Conservation (phyloP, 2,113 vertebrate species). For the Melanocharis versteri region DNA sequence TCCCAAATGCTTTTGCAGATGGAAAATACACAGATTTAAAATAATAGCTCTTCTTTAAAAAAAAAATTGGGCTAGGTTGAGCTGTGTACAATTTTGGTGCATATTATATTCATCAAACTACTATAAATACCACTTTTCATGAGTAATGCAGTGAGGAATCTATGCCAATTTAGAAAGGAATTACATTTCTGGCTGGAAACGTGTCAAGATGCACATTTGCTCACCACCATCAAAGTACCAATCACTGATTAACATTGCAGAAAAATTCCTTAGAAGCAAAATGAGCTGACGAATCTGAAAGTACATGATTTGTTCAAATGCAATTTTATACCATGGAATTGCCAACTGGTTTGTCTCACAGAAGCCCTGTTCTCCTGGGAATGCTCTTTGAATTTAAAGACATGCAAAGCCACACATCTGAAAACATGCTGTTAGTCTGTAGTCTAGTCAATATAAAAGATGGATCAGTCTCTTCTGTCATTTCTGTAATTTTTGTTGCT, state of each 20-base stretch:
- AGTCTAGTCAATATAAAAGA: neutral
- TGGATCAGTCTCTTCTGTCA: neutral
- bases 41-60: neutral
- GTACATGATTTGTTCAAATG: neutral
- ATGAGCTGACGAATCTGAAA: neutral
- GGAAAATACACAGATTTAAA: neutral
- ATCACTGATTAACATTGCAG: neutral
- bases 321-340: neutral
- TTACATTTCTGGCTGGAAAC: slow-evolving; percentile 10
- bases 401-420: neutral
- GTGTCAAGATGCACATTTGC: neutral
- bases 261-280: neutral
- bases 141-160: neutral
- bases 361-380: neutral
- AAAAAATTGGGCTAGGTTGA: neutral
- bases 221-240: neutral
- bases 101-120: neutral
- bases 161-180: neutral
- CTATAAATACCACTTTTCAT: neutral
- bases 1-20: neutral
- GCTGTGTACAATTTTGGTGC: neutral
- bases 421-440: neutral
- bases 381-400: neutral
- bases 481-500: neutral
- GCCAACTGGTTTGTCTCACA: neutral